Conservation (phyloP, 2,797 vertebrate species). For the Glossophaga mutica region DNA sequence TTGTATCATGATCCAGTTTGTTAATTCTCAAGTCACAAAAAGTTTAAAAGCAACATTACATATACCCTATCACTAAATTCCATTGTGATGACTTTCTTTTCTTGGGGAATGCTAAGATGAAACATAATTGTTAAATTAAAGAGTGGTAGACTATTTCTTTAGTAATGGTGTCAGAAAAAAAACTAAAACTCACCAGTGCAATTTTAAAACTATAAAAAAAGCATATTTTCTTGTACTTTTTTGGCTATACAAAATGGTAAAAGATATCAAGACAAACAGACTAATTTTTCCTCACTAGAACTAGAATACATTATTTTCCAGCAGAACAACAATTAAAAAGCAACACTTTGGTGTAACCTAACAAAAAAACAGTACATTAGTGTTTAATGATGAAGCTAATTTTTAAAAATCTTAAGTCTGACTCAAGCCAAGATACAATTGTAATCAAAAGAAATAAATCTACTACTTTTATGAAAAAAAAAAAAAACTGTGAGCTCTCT, state of each 20-base stretch:
- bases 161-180: neutral
- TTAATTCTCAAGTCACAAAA: neutral
- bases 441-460: neutral
- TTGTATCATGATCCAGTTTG: neutral
- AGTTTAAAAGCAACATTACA: neutral
- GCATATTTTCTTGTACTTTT: neutral
- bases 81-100: neutral
- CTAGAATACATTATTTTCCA: neutral
- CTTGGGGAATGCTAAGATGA: neutral
- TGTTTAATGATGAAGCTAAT: neutral
- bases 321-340: neutral
- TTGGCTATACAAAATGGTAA: neutral
- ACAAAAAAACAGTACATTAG: neutral
- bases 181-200: neutral
- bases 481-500: neutral
- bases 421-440: neutral
- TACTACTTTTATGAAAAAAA: neutral
- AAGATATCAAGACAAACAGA: neutral
- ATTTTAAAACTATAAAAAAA: neutral
- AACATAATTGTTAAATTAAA: neutral
- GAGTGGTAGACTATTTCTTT: rapidly evolving
- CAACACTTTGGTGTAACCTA: neutral
- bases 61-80: neutral
- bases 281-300: neutral
- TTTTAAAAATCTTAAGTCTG: neutral